Evolutionary conservation across 1,140 invertebrate genomes (phyloP), one percentile per base, ranked within the genome.

Genomic region (Cotesia typhae): DNA sequence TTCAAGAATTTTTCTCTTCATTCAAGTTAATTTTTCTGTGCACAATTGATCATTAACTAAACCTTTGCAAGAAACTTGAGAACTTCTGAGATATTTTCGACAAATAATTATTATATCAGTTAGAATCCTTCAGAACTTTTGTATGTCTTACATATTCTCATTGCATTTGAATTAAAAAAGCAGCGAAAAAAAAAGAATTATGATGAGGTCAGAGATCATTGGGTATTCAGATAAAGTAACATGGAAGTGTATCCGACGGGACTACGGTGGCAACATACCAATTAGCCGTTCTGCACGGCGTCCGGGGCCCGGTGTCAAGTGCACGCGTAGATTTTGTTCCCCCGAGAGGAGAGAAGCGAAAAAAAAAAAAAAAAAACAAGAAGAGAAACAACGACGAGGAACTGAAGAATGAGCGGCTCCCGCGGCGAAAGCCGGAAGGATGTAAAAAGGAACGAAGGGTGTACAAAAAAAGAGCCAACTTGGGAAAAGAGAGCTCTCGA

Each of bases 251-350:
- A 79, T 80, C 78, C 71, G 77, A 76, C 70, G 70, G 63, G 70
- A 74, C 67, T 72, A 66, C 73, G 70, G 77, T 75, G 79, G 77
- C 75, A 79, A 80, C 80, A 81, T 81, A 81, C 80, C 78, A 81
- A 81, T 81, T 81, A 81, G 78, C 75, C 77, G 72, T 78, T 81
- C 79, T 79, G 74, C 77, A 77, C 77, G 78, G 75, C 71, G 71
- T 75, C 63, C 47, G 64, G 68, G 20, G 63, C n/a, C 20, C 51
- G 70, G 70, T 71, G 70, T 71, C 68, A 66, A 65, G 60, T 75
- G 72, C 61, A 63, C 70, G 67, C 35, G 35, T 37, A 51, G 67
- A 71, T 74, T 79, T 77, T 55, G 35, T 61, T 65, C 60, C 41
- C 28, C 20, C 14, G 59, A 20, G 28, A 61, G 41, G 38, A 35